phyloP scores from a whole-genome alignment of 2,888 invertebrate species.

The Diplazon laetatorius region DNA sequence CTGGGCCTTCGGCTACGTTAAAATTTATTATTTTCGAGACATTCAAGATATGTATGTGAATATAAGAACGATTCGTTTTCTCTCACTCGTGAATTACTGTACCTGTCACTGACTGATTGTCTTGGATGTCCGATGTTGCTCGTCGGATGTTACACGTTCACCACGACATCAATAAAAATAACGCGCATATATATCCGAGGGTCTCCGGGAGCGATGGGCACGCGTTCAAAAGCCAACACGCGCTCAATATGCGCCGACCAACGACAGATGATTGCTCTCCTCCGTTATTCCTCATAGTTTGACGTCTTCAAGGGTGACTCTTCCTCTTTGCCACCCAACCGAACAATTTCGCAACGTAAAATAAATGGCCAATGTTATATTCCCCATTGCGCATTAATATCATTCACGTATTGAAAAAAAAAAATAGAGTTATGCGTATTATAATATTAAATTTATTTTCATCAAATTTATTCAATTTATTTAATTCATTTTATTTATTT shows the following conservation, averaged over 20 bases:
- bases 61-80: conserved; percentile 51
- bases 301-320: conserved; percentile 12
- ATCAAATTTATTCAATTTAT: too few species aligned
- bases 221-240: conserved; percentile 39
- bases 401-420: too few species aligned
- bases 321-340: background rate
- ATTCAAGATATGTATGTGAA: conserved; percentile 26
- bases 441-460: too few species aligned
- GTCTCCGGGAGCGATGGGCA: conserved; percentile 38
- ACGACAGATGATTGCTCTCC: conserved; percentile 51
- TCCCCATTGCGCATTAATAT: background rate
- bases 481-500: too few species aligned
- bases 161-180: conserved; percentile 48
- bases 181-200: conserved; percentile 26
- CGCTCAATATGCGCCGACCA: conserved; percentile 9
- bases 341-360: background rate
- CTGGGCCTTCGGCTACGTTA: too few species aligned
- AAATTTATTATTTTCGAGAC: too few species aligned
- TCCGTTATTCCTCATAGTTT: conserved; percentile 57
- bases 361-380: background rate
- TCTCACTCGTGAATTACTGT: conserved; percentile 67
- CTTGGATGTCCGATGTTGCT: conserved; percentile 53
- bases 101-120: conserved; percentile 70
- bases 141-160: conserved; percentile 64
- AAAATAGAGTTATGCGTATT: too few species aligned